Conservation (phyloP, 2,113 vertebrate genomes). For the Anhinga rufa region DNA sequence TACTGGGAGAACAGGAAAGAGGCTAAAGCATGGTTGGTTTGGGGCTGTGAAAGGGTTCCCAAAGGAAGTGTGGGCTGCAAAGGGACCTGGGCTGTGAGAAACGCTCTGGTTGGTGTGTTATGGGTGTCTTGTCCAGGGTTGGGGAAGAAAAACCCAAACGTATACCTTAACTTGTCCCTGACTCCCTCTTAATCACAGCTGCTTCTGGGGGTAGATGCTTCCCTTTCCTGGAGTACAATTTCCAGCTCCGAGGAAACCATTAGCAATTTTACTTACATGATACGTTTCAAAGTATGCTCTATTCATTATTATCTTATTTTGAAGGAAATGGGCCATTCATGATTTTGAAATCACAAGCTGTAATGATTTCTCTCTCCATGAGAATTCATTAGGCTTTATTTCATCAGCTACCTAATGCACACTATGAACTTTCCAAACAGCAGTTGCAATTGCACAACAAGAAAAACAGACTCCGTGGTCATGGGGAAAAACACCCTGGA, state of each 20-base stretch:
- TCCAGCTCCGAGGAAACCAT: background rate
- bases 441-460: background rate
- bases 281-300: background rate
- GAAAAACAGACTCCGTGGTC: background rate
- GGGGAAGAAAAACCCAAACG: background rate
- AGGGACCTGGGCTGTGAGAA: background rate
- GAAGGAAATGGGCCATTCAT: background rate
- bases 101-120: background rate
- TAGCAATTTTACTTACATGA: background rate
- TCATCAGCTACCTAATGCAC: background rate
- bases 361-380: conserved; percentile 38
- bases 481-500: background rate
- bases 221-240: background rate
- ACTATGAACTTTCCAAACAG: background rate
- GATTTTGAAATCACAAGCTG: conserved; percentile 18
- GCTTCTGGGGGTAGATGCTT: background rate
- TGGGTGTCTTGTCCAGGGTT: background rate
- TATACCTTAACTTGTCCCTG: background rate
- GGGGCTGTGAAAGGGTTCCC: background rate
- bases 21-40: background rate
- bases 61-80: background rate
- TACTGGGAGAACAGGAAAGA: background rate
- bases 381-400: conserved; percentile 43
- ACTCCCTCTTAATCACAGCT: background rate
- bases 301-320: background rate